Percentiles rank a stretch among this genome's conserved stretches.
Conservation (phyloP, 2,888 invertebrate species). For the Scaptodrosophila latifasciaeformis region DNA sequence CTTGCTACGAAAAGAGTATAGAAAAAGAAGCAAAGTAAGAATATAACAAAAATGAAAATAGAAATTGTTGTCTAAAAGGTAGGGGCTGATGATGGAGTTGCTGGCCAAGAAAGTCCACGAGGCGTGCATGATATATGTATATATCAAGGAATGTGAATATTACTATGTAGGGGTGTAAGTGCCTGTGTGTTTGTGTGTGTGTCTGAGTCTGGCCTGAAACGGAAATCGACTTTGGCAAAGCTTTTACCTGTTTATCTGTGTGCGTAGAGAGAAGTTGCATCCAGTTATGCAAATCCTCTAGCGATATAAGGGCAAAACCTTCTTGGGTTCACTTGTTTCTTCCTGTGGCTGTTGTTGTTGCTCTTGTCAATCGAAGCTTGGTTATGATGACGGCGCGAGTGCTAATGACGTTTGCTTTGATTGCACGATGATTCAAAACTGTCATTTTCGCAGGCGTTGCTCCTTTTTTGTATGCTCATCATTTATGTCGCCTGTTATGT, state of each 20-base stretch:
- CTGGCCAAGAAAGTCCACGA: no score
- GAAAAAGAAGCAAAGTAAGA: neutral
- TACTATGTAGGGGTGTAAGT: neutral
- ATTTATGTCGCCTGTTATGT: no score
- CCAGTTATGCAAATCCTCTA: conserved; percentile 59
- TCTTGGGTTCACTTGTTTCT: no score
- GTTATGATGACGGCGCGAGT: conserved; percentile 40
- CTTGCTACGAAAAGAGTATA: no score
- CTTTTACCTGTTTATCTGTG: conserved; percentile 53
- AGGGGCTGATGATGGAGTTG: conserved; percentile 23
- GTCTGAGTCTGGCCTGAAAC: conserved; percentile 27
- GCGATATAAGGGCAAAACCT: neutral
- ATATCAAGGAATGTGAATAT: neutral
- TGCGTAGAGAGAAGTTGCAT: conserved; percentile 45
- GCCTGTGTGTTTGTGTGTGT: neutral
- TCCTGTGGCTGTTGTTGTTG: conserved; percentile 10
- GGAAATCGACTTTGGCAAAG: conserved; percentile 63
- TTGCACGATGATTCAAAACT: conserved; percentile 47
- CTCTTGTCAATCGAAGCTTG: conserved; percentile 34
- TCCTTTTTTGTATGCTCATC: conserved; percentile 9
- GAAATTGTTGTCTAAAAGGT: conserved; percentile 43
- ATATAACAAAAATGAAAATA: conserved; percentile 46
- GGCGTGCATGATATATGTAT: no score
- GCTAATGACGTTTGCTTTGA: conserved; percentile 66
- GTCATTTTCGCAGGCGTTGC: conserved; percentile 49